Evolutionary conservation across 2,888 invertebrate genomes (phyloP).

Genomic region (Barypeithes pellucidus): DNA sequence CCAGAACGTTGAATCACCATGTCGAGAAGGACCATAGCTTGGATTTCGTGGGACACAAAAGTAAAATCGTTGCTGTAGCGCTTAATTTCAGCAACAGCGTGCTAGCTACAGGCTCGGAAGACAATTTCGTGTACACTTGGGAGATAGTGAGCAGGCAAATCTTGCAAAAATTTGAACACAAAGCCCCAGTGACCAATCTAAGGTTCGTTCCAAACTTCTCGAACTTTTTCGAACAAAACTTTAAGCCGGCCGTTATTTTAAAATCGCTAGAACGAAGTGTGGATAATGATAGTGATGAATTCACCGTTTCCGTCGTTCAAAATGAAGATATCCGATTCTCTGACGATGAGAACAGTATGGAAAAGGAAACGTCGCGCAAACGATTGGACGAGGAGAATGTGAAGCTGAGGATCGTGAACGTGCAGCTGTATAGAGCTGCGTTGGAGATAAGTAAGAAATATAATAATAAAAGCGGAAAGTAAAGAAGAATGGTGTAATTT

Average conservation of each 20-base stretch:
- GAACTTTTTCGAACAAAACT: constrained; percentile 76
- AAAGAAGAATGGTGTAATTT: background rate
- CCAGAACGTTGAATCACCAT: constrained; percentile 79
- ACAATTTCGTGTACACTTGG: constrained; percentile 86
- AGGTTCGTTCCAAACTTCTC: constrained; percentile 76
- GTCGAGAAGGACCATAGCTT: constrained; percentile 69
- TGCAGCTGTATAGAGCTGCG: constrained; percentile 73
- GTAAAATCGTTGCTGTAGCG: constrained; percentile 80
- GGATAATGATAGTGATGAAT: constrained; percentile 73
- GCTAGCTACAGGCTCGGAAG: constrained; percentile 84
- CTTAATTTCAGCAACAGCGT: constrained; percentile 81
- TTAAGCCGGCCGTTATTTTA: constrained; percentile 74
- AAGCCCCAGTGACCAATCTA: constrained; percentile 84
- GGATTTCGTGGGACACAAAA: constrained; percentile 80
- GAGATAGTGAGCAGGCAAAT: constrained; percentile 85
- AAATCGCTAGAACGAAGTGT: constrained; percentile 78
- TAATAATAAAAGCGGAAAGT: constrained; percentile 23
- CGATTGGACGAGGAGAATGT: constrained; percentile 72
- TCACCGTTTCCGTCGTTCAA: constrained; percentile 72
- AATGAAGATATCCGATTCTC: constrained; percentile 62
- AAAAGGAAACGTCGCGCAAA: constrained; percentile 54
- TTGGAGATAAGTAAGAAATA: constrained; percentile 57
- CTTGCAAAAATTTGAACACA: constrained; percentile 79
- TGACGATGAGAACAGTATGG: constrained; percentile 59
- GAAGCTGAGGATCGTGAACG: constrained; percentile 74